phyloP scores from a whole-genome alignment of 2,888 invertebrate genomes.

The Agrochola macilenta region DNA sequence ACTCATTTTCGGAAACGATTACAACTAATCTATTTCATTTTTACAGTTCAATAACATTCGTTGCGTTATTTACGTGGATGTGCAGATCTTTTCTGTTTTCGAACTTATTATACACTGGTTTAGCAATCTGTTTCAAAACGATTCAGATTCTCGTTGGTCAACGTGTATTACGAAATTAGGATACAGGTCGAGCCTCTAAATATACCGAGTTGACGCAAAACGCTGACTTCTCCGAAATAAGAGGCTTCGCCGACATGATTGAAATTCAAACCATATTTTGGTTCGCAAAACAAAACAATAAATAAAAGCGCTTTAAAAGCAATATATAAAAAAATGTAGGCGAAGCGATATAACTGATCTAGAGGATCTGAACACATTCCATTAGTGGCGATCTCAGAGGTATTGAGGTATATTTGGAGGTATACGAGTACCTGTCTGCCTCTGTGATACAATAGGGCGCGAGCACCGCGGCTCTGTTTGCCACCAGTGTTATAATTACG shows the following conservation, averaged over 20 bases:
- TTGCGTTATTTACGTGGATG: too few species aligned
- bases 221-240: constrained; percentile 17
- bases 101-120: too few species aligned
- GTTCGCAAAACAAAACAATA: constrained; percentile 6
- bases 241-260: constrained; percentile 2
- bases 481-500: background rate
- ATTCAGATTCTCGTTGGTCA: too few species aligned
- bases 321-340: constrained; percentile 16
- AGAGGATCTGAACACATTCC: constrained; percentile 31
- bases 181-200: background rate
- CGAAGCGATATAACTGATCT: constrained; percentile 28
- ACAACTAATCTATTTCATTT: too few species aligned
- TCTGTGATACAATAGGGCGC: background rate
- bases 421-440: background rate
- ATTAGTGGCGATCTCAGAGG: constrained; percentile 40
- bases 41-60: too few species aligned
- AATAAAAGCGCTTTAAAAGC: constrained; percentile 36
- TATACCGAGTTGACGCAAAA: background rate
- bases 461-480: background rate
- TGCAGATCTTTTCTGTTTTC: too few species aligned
- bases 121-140: too few species aligned
- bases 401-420: background rate
- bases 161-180: too few species aligned
- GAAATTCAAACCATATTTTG: constrained; percentile 46
- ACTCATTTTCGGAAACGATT: too few species aligned